phyloP scores from a whole-genome alignment of 2,797 vertebrate genomes.

The Phalloptychus januarius region DNA sequence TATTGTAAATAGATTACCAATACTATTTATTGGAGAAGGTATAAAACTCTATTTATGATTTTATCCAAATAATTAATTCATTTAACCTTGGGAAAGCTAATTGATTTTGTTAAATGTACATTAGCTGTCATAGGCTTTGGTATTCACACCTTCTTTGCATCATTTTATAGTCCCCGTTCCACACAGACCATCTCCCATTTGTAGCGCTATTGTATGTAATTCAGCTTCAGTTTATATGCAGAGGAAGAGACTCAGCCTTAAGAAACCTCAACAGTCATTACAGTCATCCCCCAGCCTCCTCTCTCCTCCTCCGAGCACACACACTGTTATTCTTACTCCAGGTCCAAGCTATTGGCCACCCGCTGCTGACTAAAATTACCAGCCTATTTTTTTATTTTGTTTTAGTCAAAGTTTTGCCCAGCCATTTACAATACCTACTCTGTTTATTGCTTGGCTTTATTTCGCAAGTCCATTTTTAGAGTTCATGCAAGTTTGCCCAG shows the following conservation, averaged over 20 bases:
- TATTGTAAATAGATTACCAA: slow-evolving; percentile 92
- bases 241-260: slow-evolving; percentile 60
- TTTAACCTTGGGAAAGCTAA: slow-evolving; percentile 73
- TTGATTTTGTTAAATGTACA: slow-evolving; percentile 57
- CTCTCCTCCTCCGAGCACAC: slow-evolving; percentile 4
- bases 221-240: slow-evolving; percentile 46
- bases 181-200: slow-evolving; percentile 40
- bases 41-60: slow-evolving; percentile 84
- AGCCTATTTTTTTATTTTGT: not conserved
- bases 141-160: slow-evolving; percentile 29
- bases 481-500: slow-evolving; percentile 44
- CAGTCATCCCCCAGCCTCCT: slow-evolving; percentile 13
- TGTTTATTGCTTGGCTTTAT: slow-evolving; percentile 54
- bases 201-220: slow-evolving; percentile 43
- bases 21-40: slow-evolving; percentile 95
- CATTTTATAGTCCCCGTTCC: slow-evolving; percentile 31
- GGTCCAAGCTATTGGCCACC: slow-evolving; percentile 62
- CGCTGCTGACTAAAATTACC: slow-evolving; percentile 62
- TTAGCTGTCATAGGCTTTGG: slow-evolving; percentile 45
- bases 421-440: slow-evolving; percentile 64
- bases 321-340: slow-evolving; percentile 47
- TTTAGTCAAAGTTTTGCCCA: slow-evolving; percentile 49
- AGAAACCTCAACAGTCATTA: slow-evolving; percentile 53
- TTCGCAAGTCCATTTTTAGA: slow-evolving; percentile 51
- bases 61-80: slow-evolving; percentile 68